Conservation (phyloP, 2,797 vertebrate species). For the Morus bassanus region DNA sequence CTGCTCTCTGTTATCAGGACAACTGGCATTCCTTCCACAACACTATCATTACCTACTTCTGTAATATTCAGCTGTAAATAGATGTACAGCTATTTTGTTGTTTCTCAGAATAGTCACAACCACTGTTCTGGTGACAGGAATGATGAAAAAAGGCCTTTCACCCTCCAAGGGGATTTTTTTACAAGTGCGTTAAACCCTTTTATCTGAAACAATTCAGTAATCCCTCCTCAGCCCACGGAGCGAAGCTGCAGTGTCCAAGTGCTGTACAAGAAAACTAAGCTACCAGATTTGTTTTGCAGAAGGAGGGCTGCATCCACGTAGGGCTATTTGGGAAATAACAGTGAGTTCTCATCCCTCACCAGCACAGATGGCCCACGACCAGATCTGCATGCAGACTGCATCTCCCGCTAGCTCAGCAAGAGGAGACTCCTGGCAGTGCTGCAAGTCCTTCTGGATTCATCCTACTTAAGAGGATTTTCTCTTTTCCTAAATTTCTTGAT, state of each 20-base stretch:
- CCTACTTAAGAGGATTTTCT: constrained; percentile 58
- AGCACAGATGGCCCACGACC: constrained; percentile 18
- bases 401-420: background rate
- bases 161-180: constrained; percentile 14
- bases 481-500: constrained; percentile 38
- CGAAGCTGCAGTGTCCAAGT: background rate
- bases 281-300: background rate
- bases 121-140: background rate
- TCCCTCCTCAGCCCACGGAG: background rate
- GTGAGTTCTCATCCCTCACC: background rate
- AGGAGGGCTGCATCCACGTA: background rate
- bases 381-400: background rate
- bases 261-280: background rate
- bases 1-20: constrained; percentile 45
- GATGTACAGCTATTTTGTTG: background rate
- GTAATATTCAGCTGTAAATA: constrained; percentile 59
- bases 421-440: constrained; percentile 16
- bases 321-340: background rate
- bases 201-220: background rate
- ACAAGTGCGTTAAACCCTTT: background rate
- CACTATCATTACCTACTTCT: constrained; percentile 33
- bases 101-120: constrained; percentile 52
- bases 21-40: constrained; percentile 64
- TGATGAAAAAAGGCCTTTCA: constrained; percentile 10
- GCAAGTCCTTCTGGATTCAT: constrained; percentile 46